Percentiles rank a stretch among this genome's conserved stretches.
Conservation (phyloP, 2,888 invertebrate genomes). For the Bombyx huttoni region DNA sequence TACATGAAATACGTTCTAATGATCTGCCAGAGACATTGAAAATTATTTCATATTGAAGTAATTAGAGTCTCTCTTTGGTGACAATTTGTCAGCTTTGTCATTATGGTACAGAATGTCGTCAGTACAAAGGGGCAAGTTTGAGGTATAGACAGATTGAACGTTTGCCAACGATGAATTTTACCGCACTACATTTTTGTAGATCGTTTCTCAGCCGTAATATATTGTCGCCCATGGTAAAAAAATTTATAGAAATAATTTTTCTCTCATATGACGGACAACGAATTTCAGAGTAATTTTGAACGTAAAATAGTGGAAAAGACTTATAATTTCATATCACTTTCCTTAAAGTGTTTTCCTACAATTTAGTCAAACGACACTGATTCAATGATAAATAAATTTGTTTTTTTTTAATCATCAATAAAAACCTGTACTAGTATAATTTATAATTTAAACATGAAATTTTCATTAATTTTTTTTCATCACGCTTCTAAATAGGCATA, state of each 20-base stretch:
- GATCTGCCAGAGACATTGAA: neutral
- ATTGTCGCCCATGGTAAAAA: slow-evolving; percentile 35
- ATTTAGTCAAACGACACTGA: no score
- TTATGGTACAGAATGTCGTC: slow-evolving; percentile 15
- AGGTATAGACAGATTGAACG: slow-evolving; percentile 44
- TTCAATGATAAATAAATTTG: no score
- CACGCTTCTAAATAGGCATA: no score
- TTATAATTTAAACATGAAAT: no score
- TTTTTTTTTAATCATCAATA: no score
- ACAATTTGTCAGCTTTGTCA: neutral
- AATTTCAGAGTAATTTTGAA: neutral
- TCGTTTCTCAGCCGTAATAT: slow-evolving; percentile 46
- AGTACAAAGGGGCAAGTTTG: slow-evolving; percentile 27
- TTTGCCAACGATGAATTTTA: slow-evolving; percentile 43
- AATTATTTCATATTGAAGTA: neutral
- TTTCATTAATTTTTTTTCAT: no score
- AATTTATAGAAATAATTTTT: slow-evolving; percentile 35
- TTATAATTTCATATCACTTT: no score
- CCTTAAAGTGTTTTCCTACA: no score
- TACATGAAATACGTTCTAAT: neutral
- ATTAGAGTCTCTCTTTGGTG: neutral
- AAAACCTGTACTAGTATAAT: no score
- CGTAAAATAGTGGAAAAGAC: neutral
- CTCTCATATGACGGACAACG: slow-evolving; percentile 10
- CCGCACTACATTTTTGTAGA: slow-evolving; percentile 37